These are phyloP conservation scores for Zelostemma sp. DNA, from an alignment of 1,140 invertebrate species.

Conservation along the genomic window DNA sequence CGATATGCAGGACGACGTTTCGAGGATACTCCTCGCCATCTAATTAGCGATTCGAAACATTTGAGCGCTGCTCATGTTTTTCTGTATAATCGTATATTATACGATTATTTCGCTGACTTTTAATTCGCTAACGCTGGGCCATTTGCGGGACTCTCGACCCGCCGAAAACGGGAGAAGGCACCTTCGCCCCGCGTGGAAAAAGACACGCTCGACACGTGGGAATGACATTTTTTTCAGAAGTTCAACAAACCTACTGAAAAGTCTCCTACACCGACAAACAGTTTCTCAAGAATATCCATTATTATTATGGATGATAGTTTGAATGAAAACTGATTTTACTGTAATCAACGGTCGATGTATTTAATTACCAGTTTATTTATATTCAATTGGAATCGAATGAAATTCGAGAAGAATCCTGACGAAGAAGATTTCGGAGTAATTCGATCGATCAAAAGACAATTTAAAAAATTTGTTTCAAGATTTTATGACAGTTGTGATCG, in stretches of 20 bases:
- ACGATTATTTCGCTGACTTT: slow-evolving; percentile 44
- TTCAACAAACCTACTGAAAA: background rate
- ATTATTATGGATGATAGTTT: no score
- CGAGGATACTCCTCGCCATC: slow-evolving; percentile 47
- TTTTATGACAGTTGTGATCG: no score
- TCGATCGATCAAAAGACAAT: no score
- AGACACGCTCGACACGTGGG: background rate
- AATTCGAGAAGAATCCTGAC: no score
- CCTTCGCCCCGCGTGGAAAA: background rate
- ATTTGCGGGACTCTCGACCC: no score
- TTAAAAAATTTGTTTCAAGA: no score
- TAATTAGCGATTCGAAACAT: slow-evolving; percentile 48
- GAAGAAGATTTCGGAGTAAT: no score
- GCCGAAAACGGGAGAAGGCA: slow-evolving; percentile 12
- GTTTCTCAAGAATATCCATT: no score
- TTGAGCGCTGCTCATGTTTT: slow-evolving; percentile 40
- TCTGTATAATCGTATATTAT: slow-evolving; percentile 48
- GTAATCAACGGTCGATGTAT: no score
- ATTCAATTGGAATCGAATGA: no score
- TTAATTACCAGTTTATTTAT: no score
- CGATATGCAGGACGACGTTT: slow-evolving; percentile 46
- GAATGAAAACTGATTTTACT: no score
- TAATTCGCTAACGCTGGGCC: slow-evolving; percentile 7
- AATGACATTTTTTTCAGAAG: background rate
- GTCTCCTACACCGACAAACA: background rate